Base-by-base conservation (phyloP, 1,140 invertebrate genomes). In the Aphaenogaster ashmeadi region DNA sequence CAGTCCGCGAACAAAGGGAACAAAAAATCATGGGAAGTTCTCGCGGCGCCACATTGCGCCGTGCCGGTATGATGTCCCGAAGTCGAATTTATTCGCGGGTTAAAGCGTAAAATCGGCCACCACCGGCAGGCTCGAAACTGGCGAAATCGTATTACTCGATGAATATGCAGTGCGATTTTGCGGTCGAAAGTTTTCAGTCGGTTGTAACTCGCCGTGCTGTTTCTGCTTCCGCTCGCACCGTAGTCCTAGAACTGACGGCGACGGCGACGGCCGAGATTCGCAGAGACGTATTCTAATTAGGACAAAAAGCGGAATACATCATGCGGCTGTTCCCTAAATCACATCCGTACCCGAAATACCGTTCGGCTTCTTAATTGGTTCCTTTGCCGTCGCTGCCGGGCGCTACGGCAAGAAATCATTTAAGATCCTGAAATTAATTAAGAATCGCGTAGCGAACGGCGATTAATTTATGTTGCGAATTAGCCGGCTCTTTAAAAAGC, bases 151-250 rank as follows among this genome's bases (percentile, higher is more conserved):
- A 92, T 92, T 90, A 92, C 86, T 67, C 89, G 87, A 93, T 93
- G 92, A 93, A 93, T 93, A 93, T 93, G 93, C 92, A 93, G 87
- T 64, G 62, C 87, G 92, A 93, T 92, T 92, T 93, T 93, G 91
- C 86, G 88, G 91, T 72, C 77, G 47, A 91, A 93, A 93, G 85
- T 93, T 93, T 88, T 92, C 87, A 64, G 71, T 60, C 50, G 80
- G 66, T 88, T 90, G 89, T 90, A 90, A 90, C 88, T 80, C 86
- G 86, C 74, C 58, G 58, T 27, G 74, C 71, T 79, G 83, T 77
- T 77, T 77, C 83, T 56, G 36, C 56, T 50, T 36, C 60, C 47
- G 27, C 36, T 27, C 64, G 44, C 80, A 60, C 66, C 44, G 60
- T 67, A 47, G 58, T 27, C 41, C 54, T 67, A 41, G 27, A 38